phyloP scores from a whole-genome alignment of 2,888 invertebrate species.

The Spatulosminthurus flaviceps region DNA sequence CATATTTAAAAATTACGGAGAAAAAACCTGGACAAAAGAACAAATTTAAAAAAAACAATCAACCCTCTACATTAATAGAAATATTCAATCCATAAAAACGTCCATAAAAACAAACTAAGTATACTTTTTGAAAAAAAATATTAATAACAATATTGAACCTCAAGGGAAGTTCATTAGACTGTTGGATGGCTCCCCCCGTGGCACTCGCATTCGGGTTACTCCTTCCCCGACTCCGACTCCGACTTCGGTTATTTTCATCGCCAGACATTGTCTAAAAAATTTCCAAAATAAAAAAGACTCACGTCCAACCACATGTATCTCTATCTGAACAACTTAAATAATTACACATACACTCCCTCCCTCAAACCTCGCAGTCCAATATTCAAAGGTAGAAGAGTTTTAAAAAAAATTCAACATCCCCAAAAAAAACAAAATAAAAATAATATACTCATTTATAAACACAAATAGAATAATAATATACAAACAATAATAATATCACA shows the following conservation, averaged over 20 bases:
- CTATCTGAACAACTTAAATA: too few relatives aligned
- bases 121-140: neutral
- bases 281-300: constrained; percentile 9
- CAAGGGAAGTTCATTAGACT: constrained; percentile 51
- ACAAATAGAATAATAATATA: too few relatives aligned
- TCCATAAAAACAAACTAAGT: neutral
- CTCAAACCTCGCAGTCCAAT: too few relatives aligned
- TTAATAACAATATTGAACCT: constrained; percentile 37
- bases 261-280: constrained; percentile 48
- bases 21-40: neutral
- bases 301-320: too few relatives aligned
- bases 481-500: too few relatives aligned
- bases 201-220: constrained; percentile 42
- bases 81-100: neutral
- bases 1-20: neutral
- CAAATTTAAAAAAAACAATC: neutral
- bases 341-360: too few relatives aligned
- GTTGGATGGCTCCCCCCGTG: constrained; percentile 39
- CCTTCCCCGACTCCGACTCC: constrained; percentile 52
- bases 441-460: too few relatives aligned
- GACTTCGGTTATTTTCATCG: constrained; percentile 51
- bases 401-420: too few relatives aligned
- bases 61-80: neutral
- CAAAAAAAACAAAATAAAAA: too few relatives aligned
- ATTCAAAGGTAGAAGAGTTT: too few relatives aligned